Percentiles rank a stretch among this genome's conserved stretches.
These are phyloP conservation scores for Antedon mediterranea DNA, from an alignment of 53 echinoderm and acorn worm genomes.

Conservation along the genomic window DNA sequence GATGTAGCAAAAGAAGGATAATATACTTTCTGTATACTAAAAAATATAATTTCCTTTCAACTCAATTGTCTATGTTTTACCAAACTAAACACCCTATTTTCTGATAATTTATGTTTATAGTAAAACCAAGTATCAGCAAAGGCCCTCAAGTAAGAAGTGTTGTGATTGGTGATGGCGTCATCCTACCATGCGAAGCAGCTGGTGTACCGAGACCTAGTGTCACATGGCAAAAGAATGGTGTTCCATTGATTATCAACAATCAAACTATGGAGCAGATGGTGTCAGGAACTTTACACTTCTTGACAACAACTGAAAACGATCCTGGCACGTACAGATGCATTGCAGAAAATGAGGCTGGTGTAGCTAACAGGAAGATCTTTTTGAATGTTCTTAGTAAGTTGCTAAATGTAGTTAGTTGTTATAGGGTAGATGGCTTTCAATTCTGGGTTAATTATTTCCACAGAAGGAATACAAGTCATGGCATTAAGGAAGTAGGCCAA, in stretches of 20 bases:
- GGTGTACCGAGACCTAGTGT: constrained; percentile 61
- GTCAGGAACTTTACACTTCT: constrained; percentile 54
- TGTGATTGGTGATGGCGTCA: constrained; percentile 31
- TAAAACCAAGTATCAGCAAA: constrained; percentile 61
- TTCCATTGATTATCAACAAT: constrained; percentile 27
- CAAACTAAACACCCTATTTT: too few species aligned
- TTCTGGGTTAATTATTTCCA: too few species aligned
- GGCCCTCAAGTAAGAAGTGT: constrained; percentile 35
- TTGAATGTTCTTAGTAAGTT: constrained; percentile 64
- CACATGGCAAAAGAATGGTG: constrained; percentile 79
- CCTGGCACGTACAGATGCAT: constrained; percentile 50
- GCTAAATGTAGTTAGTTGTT: too few species aligned
- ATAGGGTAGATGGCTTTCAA: too few species aligned
- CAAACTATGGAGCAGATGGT: constrained; percentile 35
- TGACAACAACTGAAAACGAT: constrained; percentile 23
- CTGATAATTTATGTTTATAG: constrained; percentile 12
- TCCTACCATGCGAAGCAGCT: constrained; percentile 74
- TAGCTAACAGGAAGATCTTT: constrained; percentile 25
- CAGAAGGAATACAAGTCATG: too few species aligned
- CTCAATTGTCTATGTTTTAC: too few species aligned
- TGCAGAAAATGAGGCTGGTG: constrained; percentile 62
- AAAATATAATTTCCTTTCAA: background rate
- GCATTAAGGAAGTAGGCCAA: too few species aligned
- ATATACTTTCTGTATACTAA: background rate
- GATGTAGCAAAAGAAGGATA: background rate